These are phyloP conservation scores for Harpegnathos saltator DNA, from an alignment of 1,140 invertebrate genomes.

Conservation along the genomic window DNA sequence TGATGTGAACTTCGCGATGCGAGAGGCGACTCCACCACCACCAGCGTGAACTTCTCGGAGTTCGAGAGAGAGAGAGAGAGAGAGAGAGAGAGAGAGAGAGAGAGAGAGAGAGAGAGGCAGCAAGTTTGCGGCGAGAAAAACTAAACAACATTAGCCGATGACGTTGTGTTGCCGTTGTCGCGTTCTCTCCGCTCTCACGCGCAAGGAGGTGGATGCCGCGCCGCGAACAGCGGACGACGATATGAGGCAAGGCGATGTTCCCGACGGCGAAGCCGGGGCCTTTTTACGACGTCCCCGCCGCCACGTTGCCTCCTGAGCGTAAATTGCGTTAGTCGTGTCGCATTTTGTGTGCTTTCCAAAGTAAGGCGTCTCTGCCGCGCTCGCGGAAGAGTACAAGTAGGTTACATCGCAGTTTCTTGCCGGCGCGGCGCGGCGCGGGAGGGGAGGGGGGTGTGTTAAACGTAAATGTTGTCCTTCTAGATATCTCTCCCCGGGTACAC, in stretches of 20 bases:
- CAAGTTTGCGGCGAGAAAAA: constrained; percentile 42
- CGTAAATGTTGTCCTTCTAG: constrained; percentile 24
- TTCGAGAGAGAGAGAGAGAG: constrained; percentile 19
- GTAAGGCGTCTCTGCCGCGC: constrained; percentile 37
- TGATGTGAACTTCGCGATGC: constrained; percentile 15
- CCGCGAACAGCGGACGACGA: constrained; percentile 42
- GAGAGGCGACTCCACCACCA: not conserved
- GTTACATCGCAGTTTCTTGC: constrained; percentile 34
- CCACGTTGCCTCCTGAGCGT: constrained; percentile 44
- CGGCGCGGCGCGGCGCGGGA: no score
- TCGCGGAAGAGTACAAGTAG: constrained; percentile 18
- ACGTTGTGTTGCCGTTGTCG: constrained; percentile 8
- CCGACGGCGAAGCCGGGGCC: constrained; percentile 26
- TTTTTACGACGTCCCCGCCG: constrained; percentile 29
- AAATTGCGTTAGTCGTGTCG: constrained; percentile 53
- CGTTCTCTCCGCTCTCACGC: not conserved
- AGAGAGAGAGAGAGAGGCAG: not conserved
- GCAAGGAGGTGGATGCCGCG: constrained; percentile 29
- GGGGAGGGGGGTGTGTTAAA: constrained; percentile 6
- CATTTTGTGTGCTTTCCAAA: constrained; percentile 49
- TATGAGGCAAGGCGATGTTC: constrained; percentile 38
- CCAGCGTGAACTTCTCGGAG: not conserved
- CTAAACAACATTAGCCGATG: constrained; percentile 51
- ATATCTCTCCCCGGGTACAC: constrained; percentile 7
- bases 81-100: not conserved